Percentiles rank a stretch among this genome's conserved stretches.
Conservation (phyloP, 2,797 vertebrate genomes). For the Carduelis carduelis region DNA sequence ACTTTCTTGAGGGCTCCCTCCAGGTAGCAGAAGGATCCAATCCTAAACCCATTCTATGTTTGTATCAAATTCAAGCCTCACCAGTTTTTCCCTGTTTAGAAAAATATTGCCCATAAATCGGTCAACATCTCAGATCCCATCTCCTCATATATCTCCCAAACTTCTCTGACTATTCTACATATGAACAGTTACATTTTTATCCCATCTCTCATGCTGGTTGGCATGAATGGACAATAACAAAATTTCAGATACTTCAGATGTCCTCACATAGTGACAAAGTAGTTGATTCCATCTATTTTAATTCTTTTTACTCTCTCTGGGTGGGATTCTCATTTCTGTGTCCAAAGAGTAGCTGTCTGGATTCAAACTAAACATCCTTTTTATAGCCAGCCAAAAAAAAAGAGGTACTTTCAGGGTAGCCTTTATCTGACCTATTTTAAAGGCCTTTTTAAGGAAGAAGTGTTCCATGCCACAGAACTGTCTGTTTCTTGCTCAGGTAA, state of each 20-base stretch:
- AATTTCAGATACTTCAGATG: background rate
- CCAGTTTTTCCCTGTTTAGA: background rate
- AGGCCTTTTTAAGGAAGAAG: background rate
- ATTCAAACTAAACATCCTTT: background rate
- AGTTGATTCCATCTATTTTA: background rate
- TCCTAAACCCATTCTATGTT: background rate
- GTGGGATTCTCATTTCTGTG: background rate
- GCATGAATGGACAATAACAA: background rate
- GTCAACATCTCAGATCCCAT: background rate
- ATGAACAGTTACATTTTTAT: background rate
- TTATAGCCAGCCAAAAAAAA: background rate
- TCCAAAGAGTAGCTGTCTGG: background rate
- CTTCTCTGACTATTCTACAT: background rate
- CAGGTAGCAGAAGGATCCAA: background rate
- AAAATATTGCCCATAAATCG: background rate
- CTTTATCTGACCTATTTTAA: slow-evolving; percentile 10
- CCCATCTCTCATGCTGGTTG: background rate
- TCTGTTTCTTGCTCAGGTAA: background rate
- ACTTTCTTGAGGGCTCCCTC: background rate
- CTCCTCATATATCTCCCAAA: background rate
- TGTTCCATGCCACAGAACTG: background rate
- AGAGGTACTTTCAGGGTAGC: background rate
- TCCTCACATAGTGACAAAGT: background rate
- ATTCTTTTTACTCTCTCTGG: background rate
- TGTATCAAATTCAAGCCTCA: background rate